Evolutionary conservation across 1,140 invertebrate genomes (phyloP).

Genomic region (Alviniconcha marisindica): DNA sequence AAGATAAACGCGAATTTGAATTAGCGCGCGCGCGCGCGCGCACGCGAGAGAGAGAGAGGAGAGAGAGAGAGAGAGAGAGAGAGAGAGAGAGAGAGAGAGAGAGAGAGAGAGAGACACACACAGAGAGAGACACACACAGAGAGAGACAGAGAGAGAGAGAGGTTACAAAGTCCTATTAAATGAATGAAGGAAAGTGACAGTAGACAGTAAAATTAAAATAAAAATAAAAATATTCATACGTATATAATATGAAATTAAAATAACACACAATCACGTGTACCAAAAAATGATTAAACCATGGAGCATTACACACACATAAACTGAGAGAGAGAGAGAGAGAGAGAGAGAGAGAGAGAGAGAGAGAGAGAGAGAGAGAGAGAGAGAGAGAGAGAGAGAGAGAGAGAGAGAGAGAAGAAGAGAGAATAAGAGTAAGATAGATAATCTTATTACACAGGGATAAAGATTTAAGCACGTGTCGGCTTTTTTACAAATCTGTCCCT

Average conservation of each 20-base stretch:
- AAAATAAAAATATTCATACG: not conserved
- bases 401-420: not conserved
- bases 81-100: not conserved
- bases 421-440: no score
- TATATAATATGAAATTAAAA: not conserved
- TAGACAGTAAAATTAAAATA: not conserved
- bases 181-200: not conserved
- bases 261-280: no score
- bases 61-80: not conserved
- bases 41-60: not conserved
- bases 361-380: not conserved
- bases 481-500: no score
- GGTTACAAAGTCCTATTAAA: not conserved
- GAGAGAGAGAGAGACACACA: not conserved
- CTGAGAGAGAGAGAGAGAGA: not conserved
- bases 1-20: not conserved
- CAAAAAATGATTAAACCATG: no score
- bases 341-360: not conserved
- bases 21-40: not conserved
- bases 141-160: not conserved
- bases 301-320: not conserved
- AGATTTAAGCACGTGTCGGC: no score
- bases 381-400: slow-evolving; percentile 3
- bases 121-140: not conserved
- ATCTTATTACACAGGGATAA: no score